phyloP scores from a whole-genome alignment of 2,113 vertebrate genomes.

The Petrocephalus zakoni region DNA sequence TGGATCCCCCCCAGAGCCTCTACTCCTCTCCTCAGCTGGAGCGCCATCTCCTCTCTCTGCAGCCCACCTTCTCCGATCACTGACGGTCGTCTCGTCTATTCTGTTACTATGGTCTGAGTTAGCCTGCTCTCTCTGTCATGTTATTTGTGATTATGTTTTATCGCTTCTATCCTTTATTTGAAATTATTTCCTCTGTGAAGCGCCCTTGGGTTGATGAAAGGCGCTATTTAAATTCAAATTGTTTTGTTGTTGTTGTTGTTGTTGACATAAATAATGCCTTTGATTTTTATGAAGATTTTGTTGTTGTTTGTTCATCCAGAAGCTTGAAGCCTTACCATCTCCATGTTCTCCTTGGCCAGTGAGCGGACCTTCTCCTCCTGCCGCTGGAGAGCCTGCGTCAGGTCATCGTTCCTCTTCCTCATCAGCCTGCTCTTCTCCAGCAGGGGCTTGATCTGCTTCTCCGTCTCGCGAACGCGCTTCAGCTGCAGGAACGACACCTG shows the following conservation, averaged over 20 bases:
- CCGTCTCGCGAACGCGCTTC: constrained; percentile 88
- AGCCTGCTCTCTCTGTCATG: not conserved
- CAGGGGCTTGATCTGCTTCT: constrained; percentile 93
- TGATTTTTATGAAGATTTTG: not conserved
- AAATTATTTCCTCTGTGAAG: not conserved
- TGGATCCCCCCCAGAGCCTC: not conserved
- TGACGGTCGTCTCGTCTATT: not conserved
- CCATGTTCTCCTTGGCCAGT: constrained; percentile 83
- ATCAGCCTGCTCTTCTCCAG: constrained; percentile 96
- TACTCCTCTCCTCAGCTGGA: not conserved
- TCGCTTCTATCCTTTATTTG: not conserved
- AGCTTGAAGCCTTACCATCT: constrained; percentile 74
- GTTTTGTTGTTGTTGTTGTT: not conserved
- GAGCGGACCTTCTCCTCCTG: constrained; percentile 89
- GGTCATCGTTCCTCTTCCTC: constrained; percentile 87
- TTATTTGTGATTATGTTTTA: not conserved
- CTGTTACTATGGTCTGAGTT: not conserved
- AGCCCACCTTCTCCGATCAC: not conserved
- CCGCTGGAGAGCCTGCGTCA: constrained; percentile 84
- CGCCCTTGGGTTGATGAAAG: not conserved
- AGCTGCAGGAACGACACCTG: constrained; percentile 56
- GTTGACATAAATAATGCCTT: not conserved
- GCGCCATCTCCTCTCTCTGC: not conserved
- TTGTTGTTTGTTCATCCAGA: not conserved
- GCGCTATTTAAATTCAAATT: not conserved